Evolutionary conservation across 2,888 invertebrate genomes (phyloP).

Genomic region (Agonopterix alstromeriana): DNA sequence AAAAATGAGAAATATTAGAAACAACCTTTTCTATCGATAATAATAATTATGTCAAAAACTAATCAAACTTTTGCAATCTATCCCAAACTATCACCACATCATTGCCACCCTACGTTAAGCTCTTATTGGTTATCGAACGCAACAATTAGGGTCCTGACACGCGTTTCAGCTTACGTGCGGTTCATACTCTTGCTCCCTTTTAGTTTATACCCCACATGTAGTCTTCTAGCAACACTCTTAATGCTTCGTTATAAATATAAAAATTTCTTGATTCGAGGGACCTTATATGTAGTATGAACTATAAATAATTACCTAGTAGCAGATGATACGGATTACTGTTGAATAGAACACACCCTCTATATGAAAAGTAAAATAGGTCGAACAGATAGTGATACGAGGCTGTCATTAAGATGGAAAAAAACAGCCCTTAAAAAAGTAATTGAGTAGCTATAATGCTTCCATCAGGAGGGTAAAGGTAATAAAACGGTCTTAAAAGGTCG

Average conservation of each 20-base stretch:
- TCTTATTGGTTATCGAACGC: slow-evolving; percentile 60
- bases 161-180: slow-evolving; percentile 57
- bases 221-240: no score
- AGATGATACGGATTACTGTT: slow-evolving; percentile 71
- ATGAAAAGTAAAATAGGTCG: slow-evolving; percentile 37
- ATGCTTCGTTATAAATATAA: no score
- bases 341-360: slow-evolving; percentile 32
- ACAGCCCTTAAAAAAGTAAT: slow-evolving; percentile 16
- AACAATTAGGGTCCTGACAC: slow-evolving; percentile 68
- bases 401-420: slow-evolving; percentile 17
- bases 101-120: slow-evolving; percentile 32
- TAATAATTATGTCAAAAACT: no score
- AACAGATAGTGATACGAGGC: slow-evolving; percentile 25
- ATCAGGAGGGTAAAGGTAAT: neutral
- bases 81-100: neutral
- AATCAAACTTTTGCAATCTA: neutral
- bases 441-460: neutral
- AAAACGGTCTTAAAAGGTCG: no score
- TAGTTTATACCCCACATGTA: slow-evolving; percentile 7
- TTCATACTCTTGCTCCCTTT: slow-evolving; percentile 52
- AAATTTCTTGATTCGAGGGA: no score
- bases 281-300: no score
- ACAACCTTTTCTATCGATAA: no score
- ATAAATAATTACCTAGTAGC: slow-evolving; percentile 71
- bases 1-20: no score